Evolutionary conservation across 2,113 vertebrate genomes (phyloP).

Genomic region (Octodon degus): DNA sequence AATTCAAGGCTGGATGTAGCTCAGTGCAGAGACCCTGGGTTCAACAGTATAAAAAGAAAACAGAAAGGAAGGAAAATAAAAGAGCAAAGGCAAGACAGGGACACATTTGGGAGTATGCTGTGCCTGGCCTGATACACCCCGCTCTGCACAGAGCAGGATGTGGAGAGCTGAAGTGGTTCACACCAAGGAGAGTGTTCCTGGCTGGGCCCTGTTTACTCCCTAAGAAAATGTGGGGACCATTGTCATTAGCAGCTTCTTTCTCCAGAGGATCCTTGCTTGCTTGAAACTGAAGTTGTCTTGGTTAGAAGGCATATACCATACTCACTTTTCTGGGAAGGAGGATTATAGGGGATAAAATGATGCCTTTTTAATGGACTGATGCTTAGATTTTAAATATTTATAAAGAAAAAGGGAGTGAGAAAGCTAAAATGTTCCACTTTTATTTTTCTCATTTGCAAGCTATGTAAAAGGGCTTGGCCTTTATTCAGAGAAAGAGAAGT

Average conservation of each 20-base stretch:
- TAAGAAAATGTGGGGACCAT: not conserved
- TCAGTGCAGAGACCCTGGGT: not conserved
- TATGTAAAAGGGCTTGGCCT: conserved; percentile 27
- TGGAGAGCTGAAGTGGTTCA: not conserved
- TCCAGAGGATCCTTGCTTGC: not conserved
- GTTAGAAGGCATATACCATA: conserved; percentile 7
- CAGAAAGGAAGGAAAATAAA: not conserved
- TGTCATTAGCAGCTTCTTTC: not conserved
- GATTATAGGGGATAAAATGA: not conserved
- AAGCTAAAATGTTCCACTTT: not conserved
- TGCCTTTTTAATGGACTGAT: conserved; percentile 38
- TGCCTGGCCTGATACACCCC: not conserved
- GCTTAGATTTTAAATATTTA: conserved; percentile 67
- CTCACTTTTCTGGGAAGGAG: conserved; percentile 45
- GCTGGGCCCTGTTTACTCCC: not conserved
- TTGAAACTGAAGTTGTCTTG: not conserved
- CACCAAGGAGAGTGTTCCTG: too few relatives aligned
- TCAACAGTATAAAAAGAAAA: not conserved
- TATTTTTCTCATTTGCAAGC: not conserved
- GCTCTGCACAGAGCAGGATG: not conserved
- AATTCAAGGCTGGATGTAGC: not conserved
- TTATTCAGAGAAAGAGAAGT: not conserved
- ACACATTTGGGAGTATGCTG: not conserved
- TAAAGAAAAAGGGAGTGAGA: conserved; percentile 10
- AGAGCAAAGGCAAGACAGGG: not conserved